Evolutionary conservation across 2,113 vertebrate species (phyloP).

Genomic region (Peucedramus taeniatus): DNA sequence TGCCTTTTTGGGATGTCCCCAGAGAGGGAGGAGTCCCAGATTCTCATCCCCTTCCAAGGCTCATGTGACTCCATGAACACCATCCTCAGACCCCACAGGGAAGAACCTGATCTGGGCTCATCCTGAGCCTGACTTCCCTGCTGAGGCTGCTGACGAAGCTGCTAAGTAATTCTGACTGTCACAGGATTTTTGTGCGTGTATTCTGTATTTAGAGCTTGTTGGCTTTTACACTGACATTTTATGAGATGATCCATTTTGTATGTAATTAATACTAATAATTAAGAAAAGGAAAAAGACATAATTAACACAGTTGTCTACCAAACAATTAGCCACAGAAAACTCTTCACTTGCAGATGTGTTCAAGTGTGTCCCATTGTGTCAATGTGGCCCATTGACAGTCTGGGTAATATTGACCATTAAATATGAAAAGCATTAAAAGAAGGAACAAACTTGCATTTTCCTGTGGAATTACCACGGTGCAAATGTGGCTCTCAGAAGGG

Average conservation of each 20-base stretch:
- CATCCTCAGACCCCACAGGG: not conserved
- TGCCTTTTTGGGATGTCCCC: not conserved
- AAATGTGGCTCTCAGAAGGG: not conserved
- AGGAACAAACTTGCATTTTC: not conserved
- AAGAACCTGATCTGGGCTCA: not conserved
- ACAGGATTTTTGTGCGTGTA: not conserved
- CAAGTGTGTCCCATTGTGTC: too few species aligned
- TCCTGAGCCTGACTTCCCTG: not conserved
- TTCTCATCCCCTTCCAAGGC: not conserved
- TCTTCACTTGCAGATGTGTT: not conserved
- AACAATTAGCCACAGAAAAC: not conserved
- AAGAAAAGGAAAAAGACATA: not conserved
- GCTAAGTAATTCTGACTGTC: not conserved
- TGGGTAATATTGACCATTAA: not conserved
- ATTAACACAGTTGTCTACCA: not conserved
- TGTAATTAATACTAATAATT: not conserved
- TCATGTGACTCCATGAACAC: not conserved
- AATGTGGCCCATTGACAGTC: not conserved
- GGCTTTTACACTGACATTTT: not conserved
- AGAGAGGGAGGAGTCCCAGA: not conserved
- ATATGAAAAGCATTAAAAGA: not conserved
- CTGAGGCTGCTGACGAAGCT: not conserved
- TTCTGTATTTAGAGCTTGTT: not conserved
- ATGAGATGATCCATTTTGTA: not conserved
- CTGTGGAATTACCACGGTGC: rapidly evolving